Percentiles rank a stretch among this genome's conserved stretches.
Conservation (phyloP, 2,113 vertebrate species). For the Brachirus orientalis region DNA sequence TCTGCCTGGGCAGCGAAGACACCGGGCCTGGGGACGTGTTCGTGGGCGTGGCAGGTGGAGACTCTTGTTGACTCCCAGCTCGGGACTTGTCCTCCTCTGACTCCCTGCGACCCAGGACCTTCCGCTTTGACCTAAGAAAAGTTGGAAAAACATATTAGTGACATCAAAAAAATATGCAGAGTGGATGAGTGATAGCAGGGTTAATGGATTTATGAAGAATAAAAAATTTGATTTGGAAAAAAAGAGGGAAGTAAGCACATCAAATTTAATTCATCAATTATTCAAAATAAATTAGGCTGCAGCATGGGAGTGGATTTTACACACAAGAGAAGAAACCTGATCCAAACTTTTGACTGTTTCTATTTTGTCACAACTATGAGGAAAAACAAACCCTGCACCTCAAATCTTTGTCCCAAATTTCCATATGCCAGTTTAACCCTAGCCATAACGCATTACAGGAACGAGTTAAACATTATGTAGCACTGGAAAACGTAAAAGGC, state of each 20-base stretch:
- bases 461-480: neutral
- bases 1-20: constrained; percentile 82
- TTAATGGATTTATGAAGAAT: neutral
- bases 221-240: neutral
- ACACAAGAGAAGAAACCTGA: neutral
- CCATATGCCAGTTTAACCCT: constrained; percentile 60
- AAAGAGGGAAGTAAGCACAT: neutral
- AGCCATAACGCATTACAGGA: no score
- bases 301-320: no score
- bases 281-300: constrained; percentile 2
- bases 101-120: constrained; percentile 94
- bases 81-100: constrained; percentile 90
- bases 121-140: constrained; percentile 91
- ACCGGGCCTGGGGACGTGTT: constrained; percentile 73
- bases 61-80: constrained; percentile 81
- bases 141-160: constrained; percentile 4
- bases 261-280: constrained; percentile 1
- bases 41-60: constrained; percentile 91
- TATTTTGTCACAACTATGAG: neutral
- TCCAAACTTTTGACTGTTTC: no score
- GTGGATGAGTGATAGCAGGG: constrained; percentile 1
- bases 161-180: neutral
- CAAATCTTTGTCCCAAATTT: constrained; percentile 64
- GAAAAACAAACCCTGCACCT: constrained; percentile 27
- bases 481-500: neutral